Evolutionary conservation across 2,113 vertebrate species (phyloP).

Genomic region (Taurulus bubalis): DNA sequence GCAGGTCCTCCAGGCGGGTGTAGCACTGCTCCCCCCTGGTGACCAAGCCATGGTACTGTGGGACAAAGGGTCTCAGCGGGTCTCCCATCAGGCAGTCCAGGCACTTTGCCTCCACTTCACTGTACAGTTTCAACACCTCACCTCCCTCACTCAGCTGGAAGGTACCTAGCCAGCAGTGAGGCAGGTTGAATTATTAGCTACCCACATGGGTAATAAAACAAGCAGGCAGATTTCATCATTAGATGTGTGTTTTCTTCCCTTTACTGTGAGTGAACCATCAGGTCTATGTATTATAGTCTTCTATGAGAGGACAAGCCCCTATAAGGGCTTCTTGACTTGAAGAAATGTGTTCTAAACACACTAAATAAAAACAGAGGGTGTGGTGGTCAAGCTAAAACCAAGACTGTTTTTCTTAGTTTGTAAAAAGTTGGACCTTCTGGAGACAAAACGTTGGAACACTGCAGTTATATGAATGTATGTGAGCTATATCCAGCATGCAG

Average conservation of each 20-base stretch:
- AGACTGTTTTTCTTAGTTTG: neutral
- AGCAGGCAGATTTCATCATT: neutral
- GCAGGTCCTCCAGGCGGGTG: conserved; percentile 86
- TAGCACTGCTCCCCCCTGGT: conserved; percentile 79
- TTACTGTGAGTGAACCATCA: neutral
- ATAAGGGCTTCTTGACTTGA: neutral
- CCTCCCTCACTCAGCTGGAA: conserved; percentile 84
- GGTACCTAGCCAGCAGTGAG: conserved; percentile 75
- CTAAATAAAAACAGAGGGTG: neutral
- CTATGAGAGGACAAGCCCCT: neutral
- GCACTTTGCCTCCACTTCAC: conserved; percentile 81
- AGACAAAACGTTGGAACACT: neutral
- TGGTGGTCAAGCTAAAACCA: too few species aligned
- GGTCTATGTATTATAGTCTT: neutral
- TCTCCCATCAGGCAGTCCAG: conserved; percentile 84
- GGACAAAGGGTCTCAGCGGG: conserved; percentile 82
- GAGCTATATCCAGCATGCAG: neutral
- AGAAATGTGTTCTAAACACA: neutral
- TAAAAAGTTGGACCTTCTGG: neutral
- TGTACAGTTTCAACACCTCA: conserved; percentile 86
- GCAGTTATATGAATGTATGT: neutral
- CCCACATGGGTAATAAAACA: neutral
- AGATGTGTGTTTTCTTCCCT: neutral
- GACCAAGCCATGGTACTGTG: conserved; percentile 82
- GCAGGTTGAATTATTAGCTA: neutral